Evolutionary conservation across 2,888 invertebrate genomes (phyloP).

Genomic region (Andrena fulva): DNA sequence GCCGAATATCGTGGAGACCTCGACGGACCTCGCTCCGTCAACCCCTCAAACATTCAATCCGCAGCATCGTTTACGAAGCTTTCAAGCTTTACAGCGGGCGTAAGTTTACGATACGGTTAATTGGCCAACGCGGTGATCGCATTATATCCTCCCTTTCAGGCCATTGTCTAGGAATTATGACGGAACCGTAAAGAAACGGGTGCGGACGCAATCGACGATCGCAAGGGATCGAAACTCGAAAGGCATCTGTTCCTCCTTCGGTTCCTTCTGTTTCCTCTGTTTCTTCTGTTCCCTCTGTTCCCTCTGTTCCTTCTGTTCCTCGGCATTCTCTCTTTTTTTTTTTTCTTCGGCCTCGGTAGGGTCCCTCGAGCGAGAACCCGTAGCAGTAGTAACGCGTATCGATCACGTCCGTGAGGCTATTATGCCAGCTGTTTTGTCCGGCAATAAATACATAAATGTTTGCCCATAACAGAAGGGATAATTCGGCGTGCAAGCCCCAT

Average conservation of each 20-base stretch:
- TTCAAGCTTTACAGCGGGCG: background rate
- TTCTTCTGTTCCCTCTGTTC: conserved; percentile 1
- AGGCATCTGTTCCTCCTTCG: conserved; percentile 12
- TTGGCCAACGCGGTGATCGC: background rate
- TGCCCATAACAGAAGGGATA: conserved; percentile 76
- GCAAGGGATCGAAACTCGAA: background rate
- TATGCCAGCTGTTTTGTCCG: conserved; percentile 74
- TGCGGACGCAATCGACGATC: conserved; percentile 13
- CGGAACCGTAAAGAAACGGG: conserved; percentile 1
- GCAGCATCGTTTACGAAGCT: background rate
- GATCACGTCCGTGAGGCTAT: conserved; percentile 73
- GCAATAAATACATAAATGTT: conserved; percentile 80
- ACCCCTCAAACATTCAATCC: background rate
- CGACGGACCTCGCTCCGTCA: background rate
- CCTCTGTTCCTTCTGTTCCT: background rate
- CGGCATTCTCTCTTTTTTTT: conserved; percentile 5
- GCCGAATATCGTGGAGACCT: too few relatives aligned
- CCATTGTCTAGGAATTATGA: background rate
- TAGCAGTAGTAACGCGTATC: conserved; percentile 70
- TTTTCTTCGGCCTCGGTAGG: conserved; percentile 13
- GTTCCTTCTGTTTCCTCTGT: conserved; percentile 4
- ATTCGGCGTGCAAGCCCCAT: conserved; percentile 73
- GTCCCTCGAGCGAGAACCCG: conserved; percentile 33
- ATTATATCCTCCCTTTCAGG: background rate
- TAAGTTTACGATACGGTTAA: background rate